These are phyloP conservation scores for Amiota mariae DNA, from an alignment of 2,888 invertebrate species.

Conservation along the genomic window DNA sequence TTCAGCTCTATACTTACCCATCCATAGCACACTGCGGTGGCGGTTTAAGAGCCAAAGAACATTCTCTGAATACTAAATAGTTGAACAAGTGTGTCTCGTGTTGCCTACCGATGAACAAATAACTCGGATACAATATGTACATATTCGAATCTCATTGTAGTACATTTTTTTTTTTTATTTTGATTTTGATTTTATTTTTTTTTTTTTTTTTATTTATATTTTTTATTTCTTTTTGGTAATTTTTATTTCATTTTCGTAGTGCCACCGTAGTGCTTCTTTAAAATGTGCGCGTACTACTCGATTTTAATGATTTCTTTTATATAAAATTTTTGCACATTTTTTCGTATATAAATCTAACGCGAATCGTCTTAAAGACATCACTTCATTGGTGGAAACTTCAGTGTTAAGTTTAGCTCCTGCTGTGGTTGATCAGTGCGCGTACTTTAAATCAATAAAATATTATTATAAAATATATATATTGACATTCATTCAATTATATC, in stretches of 20 bases:
- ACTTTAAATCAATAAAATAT: constrained; percentile 23
- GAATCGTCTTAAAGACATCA: constrained; percentile 68
- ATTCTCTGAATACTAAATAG: constrained; percentile 60
- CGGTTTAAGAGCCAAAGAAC: constrained; percentile 40
- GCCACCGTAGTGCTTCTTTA: constrained; percentile 2
- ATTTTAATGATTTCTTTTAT: constrained; percentile 38
- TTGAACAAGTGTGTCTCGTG: constrained; percentile 22
- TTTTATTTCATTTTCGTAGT: constrained; percentile 30
- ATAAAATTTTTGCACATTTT: constrained; percentile 54
- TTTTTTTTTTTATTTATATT: constrained; percentile 41
- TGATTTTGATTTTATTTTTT: constrained; percentile 5
- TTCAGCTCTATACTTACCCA: constrained; percentile 21
- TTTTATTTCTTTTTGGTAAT: constrained; percentile 49
- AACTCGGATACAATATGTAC: constrained; percentile 21
- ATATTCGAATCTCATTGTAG: constrained; percentile 46
- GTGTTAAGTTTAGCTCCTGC: constrained; percentile 74
- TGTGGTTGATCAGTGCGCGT: constrained; percentile 62
- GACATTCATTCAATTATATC: neutral
- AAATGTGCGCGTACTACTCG: constrained; percentile 19
- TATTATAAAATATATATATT: neutral
- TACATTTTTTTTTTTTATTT: too few species aligned
- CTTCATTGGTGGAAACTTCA: constrained; percentile 74
- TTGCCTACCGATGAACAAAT: constrained; percentile 6
- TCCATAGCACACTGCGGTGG: constrained; percentile 12
- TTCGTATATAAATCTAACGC: constrained; percentile 74